Conservation (phyloP, 53 echinoderm and acorn worm genomes). For the Antedon mediterranea region DNA sequence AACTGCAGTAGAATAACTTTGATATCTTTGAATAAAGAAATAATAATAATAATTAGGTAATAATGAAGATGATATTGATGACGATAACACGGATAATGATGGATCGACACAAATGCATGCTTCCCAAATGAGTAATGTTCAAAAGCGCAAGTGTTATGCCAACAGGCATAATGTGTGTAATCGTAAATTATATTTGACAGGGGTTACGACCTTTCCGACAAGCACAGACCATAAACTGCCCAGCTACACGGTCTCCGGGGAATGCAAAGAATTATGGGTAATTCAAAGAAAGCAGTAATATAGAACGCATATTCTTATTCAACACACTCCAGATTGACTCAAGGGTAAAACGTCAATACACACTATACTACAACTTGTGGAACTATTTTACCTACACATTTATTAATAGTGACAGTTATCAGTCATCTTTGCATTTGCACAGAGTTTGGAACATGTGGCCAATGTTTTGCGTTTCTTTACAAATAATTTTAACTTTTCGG, state of each 20-base stretch:
- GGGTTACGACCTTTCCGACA: neutral
- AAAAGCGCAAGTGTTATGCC: neutral
- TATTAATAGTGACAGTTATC: too few relatives aligned
- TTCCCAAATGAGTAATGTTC: neutral
- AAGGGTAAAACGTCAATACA: neutral
- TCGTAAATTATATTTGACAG: neutral
- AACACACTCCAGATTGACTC: neutral
- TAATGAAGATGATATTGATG: too few relatives aligned
- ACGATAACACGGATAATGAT: neutral
- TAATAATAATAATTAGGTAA: too few relatives aligned
- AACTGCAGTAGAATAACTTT: too few relatives aligned
- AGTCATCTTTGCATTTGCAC: too few relatives aligned
- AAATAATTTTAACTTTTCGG: too few relatives aligned
- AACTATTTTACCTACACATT: neutral
- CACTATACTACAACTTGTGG: neutral
- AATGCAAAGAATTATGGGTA: neutral
- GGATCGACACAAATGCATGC: neutral
- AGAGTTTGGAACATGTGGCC: too few relatives aligned
- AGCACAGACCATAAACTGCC: neutral
- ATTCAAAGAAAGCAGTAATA: neutral
- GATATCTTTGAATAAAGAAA: too few relatives aligned
- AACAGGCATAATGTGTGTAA: neutral
- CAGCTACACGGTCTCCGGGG: neutral
- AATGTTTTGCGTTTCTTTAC: too few relatives aligned
- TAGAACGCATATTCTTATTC: neutral